phyloP scores from a whole-genome alignment of 2,797 vertebrate genomes.

The Galago senegalensis region DNA sequence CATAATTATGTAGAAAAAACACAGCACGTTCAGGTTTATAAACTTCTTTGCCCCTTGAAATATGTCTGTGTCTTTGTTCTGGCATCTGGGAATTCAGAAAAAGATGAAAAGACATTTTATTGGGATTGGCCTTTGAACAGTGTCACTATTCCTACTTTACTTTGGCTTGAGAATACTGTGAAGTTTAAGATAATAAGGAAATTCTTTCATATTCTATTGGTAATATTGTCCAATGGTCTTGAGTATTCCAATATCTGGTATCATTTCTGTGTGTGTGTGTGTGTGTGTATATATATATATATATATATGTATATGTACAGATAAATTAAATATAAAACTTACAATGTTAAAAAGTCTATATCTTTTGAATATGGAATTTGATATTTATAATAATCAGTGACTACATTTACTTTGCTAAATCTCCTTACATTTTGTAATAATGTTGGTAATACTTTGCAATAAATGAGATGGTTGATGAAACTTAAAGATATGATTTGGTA shows the following conservation, averaged over 20 bases:
- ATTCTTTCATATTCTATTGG: not conserved
- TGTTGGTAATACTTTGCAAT: not conserved
- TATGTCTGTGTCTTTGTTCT: not conserved
- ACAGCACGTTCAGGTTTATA: not conserved
- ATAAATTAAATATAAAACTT: constrained; percentile 32
- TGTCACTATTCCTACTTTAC: not conserved
- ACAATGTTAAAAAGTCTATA: not conserved
- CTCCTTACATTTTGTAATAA: not conserved
- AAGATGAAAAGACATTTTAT: constrained; percentile 15
- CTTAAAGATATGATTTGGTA: not conserved
- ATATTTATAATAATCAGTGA: not conserved
- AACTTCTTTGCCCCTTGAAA: not conserved
- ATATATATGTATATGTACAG: not conserved
- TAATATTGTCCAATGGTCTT: constrained; percentile 11
- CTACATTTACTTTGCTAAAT: not conserved
- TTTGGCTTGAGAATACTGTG: not conserved
- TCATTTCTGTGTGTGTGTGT: not conserved
- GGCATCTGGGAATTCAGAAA: not conserved
- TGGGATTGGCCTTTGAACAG: not conserved
- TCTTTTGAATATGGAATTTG: not conserved
- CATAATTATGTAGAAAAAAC: constrained; percentile 2
- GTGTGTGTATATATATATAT: too few species aligned
- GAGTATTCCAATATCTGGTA: not conserved
- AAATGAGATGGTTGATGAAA: not conserved
- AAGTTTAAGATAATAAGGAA: not conserved